phyloP scores from a whole-genome alignment of 30 jellyfish, hydroid and myxozoan species.

The Aurelia aurita region DNA sequence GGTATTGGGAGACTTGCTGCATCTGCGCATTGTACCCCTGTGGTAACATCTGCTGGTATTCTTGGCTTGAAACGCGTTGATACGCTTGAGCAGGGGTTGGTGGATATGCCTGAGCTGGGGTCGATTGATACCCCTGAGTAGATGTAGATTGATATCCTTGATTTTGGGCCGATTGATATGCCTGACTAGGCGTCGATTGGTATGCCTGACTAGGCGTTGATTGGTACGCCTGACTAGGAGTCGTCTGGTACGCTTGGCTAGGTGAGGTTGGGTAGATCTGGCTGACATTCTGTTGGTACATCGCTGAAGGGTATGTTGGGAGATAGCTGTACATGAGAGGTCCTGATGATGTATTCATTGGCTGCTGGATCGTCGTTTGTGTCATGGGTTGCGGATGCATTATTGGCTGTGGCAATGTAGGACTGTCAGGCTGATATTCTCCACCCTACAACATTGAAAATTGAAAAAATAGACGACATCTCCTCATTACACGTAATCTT shows the following conservation, averaged over 20 bases:
- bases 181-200: not conserved
- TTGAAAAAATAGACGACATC: too few species aligned
- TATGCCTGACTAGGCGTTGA: not conserved
- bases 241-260: not conserved
- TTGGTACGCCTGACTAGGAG: not conserved
- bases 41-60: not conserved
- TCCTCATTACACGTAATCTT: too few species aligned
- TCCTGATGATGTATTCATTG: slow-evolving; percentile 29
- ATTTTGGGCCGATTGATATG: not conserved
- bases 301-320: slow-evolving; percentile 34
- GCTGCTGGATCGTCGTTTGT: slow-evolving; percentile 31
- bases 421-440: slow-evolving; percentile 6
- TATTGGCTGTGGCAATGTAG: slow-evolving; percentile 5
- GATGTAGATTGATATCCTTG: not conserved
- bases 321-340: slow-evolving; percentile 17
- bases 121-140: not conserved
- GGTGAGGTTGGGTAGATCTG: slow-evolving; percentile 19
- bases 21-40: too few species aligned
- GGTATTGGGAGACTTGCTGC: slow-evolving; percentile 4
- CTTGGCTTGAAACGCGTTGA: not conserved
- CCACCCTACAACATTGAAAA: slow-evolving; percentile 27
- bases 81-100: too few species aligned
- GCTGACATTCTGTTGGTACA: slow-evolving; percentile 22
- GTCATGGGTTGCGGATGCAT: not conserved
- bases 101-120: not conserved